Evolutionary conservation across 2,888 invertebrate species (phyloP).

Genomic region (Brachypterus glaber): DNA sequence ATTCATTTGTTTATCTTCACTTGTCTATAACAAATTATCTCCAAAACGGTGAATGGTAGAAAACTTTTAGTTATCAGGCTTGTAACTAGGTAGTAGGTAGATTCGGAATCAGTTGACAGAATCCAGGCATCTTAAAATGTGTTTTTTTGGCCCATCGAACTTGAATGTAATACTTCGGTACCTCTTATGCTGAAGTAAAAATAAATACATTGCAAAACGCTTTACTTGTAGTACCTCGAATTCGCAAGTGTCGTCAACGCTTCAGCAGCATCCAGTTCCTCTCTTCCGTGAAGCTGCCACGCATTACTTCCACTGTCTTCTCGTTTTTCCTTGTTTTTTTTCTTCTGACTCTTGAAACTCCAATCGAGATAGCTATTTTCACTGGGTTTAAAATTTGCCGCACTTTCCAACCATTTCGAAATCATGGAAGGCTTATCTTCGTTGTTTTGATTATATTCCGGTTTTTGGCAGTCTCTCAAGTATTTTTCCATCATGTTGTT

Average conservation of each 20-base stretch:
- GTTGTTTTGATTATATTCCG: slow-evolving; percentile 22
- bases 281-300: slow-evolving; percentile 46
- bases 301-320: slow-evolving; percentile 13
- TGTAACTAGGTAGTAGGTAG: too few relatives aligned
- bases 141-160: too few relatives aligned
- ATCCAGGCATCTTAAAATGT: too few relatives aligned
- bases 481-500: slow-evolving; percentile 53
- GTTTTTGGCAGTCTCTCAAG: slow-evolving; percentile 41
- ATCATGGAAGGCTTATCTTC: slow-evolving; percentile 48
- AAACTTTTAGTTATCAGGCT: too few relatives aligned
- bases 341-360: slow-evolving; percentile 37
- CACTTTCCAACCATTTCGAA: slow-evolving; percentile 67
- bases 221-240: slow-evolving; percentile 20
- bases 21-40: too few relatives aligned
- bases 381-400: slow-evolving; percentile 62
- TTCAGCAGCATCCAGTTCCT: slow-evolving; percentile 68
- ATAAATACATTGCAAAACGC: background rate
- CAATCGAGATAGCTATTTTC: slow-evolving; percentile 63
- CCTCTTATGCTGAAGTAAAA: background rate
- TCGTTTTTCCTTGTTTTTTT: slow-evolving; percentile 27
- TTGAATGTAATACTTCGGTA: slow-evolving; percentile 5
- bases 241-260: slow-evolving; percentile 59
- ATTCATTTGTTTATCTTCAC: too few relatives aligned
- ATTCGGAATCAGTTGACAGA: too few relatives aligned
- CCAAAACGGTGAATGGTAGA: too few relatives aligned